Evolutionary conservation across 2,888 invertebrate species (phyloP).

Genomic region (Iphiclides podalirius): DNA sequence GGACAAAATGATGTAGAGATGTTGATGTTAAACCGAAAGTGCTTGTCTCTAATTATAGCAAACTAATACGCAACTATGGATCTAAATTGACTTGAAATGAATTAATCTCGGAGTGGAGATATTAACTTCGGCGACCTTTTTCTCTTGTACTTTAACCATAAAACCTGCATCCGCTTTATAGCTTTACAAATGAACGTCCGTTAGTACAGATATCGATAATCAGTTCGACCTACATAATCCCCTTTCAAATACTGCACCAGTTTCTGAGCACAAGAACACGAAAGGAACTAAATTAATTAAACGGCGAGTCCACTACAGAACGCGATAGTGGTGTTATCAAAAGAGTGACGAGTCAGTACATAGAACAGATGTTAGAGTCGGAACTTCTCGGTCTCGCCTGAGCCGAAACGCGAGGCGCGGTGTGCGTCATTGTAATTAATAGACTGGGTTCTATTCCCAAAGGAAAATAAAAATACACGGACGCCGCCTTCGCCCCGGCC

Average conservation of each 20-base stretch:
- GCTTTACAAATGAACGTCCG: not conserved
- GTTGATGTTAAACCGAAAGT: too few species aligned
- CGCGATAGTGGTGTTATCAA: too few species aligned
- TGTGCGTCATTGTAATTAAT: conserved; percentile 77
- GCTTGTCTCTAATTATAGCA: too few species aligned
- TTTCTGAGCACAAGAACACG: not conserved
- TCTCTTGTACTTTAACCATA: not conserved
- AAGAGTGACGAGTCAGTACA: conserved; percentile 30
- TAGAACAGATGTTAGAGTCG: conserved; percentile 51
- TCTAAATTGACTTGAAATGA: not conserved
- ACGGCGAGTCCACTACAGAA: too few species aligned
- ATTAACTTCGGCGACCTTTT: not conserved
- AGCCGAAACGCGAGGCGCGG: conserved; percentile 43
- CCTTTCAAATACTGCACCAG: not conserved
- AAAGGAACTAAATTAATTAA: not conserved
- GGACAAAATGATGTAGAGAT: too few species aligned
- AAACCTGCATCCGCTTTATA: not conserved
- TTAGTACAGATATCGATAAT: not conserved
- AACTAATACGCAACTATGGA: too few species aligned
- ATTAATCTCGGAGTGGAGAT: not conserved
- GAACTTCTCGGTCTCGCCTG: conserved; percentile 38
- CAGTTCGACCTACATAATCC: not conserved
- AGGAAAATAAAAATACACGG: conserved; percentile 70
- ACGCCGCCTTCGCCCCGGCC: conserved; percentile 10
- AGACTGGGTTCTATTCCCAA: conserved; percentile 68